Conservation (phyloP, 2,797 vertebrate species). For the Kryptopterus vitreolus region DNA sequence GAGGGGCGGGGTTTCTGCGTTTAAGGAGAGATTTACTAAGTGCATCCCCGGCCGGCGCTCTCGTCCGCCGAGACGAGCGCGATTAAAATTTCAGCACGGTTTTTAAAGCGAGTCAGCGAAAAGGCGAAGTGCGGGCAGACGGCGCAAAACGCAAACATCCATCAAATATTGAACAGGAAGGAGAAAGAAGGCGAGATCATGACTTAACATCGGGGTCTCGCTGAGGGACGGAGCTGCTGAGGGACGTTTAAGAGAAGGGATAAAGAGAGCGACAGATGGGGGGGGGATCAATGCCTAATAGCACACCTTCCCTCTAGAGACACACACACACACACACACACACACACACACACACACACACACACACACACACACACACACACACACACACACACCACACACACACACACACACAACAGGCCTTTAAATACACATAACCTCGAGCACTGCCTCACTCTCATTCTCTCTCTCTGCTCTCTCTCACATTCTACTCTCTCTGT, state of each 20-base stretch:
- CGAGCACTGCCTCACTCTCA: no score
- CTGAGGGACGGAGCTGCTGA: slow-evolving; percentile 23
- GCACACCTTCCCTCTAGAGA: slow-evolving; percentile 21
- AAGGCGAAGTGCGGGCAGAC: slow-evolving; percentile 21
- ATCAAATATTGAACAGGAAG: slow-evolving; percentile 57
- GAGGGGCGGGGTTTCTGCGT: not conserved
- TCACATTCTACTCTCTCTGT: no score
- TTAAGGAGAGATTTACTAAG: slow-evolving; percentile 58
- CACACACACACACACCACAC: not conserved
- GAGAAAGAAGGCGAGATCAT: slow-evolving; percentile 15
- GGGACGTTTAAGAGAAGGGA: slow-evolving; percentile 7
- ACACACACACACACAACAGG: not conserved
- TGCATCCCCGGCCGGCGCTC: slow-evolving; percentile 39
- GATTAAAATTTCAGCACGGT: slow-evolving; percentile 58
- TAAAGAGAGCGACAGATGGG: slow-evolving; percentile 5
- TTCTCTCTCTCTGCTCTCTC: no score
- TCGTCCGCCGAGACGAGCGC: slow-evolving; percentile 23
- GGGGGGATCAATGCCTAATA: slow-evolving; percentile 43
- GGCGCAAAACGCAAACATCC: slow-evolving; percentile 40
- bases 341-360: no score
- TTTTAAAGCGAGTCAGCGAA: slow-evolving; percentile 49
- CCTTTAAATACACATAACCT: slow-evolving; percentile 30
- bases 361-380: slow-evolving; percentile 4
- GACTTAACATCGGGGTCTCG: slow-evolving; percentile 42
- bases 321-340: not conserved